Percentiles rank a stretch among this genome's conserved stretches.
phyloP scores from a whole-genome alignment of 1,140 invertebrate genomes.

The Pseudobourletiella spinata region DNA sequence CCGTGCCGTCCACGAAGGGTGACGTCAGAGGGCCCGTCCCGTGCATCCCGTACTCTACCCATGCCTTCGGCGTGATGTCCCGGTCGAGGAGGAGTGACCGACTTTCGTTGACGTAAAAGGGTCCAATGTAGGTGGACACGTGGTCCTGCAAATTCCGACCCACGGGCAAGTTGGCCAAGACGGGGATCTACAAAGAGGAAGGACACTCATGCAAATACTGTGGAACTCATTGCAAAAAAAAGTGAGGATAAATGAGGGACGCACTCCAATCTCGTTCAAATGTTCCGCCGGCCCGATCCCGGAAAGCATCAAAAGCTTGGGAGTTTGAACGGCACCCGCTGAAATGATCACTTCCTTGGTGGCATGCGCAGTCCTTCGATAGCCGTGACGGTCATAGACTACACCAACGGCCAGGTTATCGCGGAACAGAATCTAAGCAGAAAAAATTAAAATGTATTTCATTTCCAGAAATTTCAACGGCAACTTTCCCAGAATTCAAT shows the following conservation, averaged over 20 bases:
- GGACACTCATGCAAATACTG: too few relatives aligned
- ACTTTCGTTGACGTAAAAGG: neutral
- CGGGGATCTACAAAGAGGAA: constrained; percentile 39
- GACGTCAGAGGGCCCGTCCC: constrained; percentile 19
- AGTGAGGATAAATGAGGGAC: too few relatives aligned
- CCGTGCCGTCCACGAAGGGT: constrained; percentile 14
- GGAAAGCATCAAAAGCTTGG: neutral
- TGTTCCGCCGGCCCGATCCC: neutral
- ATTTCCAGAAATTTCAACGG: too few relatives aligned
- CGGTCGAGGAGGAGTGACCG: constrained; percentile 5
- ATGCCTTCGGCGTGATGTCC: constrained; percentile 1
- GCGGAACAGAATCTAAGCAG: neutral
- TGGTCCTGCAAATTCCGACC: constrained; percentile 62
- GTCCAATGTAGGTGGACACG: constrained; percentile 41
- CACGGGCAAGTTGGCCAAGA: constrained; percentile 39
- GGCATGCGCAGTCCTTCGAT: neutral
- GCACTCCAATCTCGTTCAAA: neutral
- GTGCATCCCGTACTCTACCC: constrained; percentile 35
- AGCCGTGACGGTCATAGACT: neutral
- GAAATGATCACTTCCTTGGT: neutral
- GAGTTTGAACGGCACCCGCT: neutral
- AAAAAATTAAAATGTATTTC: too few relatives aligned
- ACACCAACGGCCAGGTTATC: neutral
- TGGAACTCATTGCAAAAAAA: too few relatives aligned
- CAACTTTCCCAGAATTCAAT: too few relatives aligned